Conservation (phyloP, 2,797 vertebrate genomes). For the Borostomias antarcticus region DNA sequence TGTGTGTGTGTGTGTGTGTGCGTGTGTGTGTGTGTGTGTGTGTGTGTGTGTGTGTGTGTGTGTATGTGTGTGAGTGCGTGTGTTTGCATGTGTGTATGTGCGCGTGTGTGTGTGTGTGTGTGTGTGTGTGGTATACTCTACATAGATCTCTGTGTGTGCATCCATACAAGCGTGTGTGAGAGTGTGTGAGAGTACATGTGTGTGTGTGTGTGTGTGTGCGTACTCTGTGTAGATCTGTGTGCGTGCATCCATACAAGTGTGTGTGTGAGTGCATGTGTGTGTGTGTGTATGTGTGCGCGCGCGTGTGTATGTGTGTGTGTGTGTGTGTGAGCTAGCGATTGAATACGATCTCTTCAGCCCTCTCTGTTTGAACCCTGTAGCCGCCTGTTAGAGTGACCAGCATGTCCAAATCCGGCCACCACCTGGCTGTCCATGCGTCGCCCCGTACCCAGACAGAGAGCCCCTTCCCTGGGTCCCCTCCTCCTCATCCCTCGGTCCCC, state of each 20-base stretch:
- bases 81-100: conserved; percentile 10
- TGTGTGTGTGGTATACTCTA: not conserved
- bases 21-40: conserved; percentile 2
- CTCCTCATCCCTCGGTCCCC: no score
- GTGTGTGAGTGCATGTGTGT: not conserved
- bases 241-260: no score
- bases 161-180: not conserved
- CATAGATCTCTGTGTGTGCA: not conserved
- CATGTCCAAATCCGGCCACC: conserved; percentile 28
- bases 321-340: conserved; percentile 6
- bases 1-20: conserved; percentile 21
- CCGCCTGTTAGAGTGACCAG: conserved; percentile 40
- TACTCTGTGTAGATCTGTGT: not conserved
- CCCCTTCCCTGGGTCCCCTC: conserved; percentile 39
- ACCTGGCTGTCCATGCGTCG: conserved; percentile 22
- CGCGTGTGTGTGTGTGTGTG: not conserved
- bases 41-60: no score
- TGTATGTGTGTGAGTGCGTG: no score
- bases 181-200: conserved; percentile 11
- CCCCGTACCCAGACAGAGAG: conserved; percentile 14
- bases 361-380: conserved; percentile 32
- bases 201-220: not conserved
- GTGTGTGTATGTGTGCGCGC: conserved; percentile 7
- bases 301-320: conserved; percentile 11
- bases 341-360: not conserved